Percentiles rank a stretch among this genome's conserved stretches.
phyloP scores from a whole-genome alignment of 2,113 vertebrate species.

The Hippocampus guttulatus region DNA sequence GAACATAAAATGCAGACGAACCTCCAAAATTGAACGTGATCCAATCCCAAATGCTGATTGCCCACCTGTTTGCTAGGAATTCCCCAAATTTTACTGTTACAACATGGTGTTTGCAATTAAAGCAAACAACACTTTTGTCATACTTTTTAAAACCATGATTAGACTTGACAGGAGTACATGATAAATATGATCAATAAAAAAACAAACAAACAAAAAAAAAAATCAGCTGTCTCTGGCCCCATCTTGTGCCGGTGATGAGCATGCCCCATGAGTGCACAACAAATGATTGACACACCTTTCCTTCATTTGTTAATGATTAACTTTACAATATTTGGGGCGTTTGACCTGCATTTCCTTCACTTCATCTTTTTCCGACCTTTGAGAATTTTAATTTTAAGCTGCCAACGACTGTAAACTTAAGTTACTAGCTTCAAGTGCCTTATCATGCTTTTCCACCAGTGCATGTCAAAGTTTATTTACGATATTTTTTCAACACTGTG shows the following conservation, averaged over 20 bases:
- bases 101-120: background rate
- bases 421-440: background rate
- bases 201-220: background rate
- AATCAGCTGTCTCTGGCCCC: background rate
- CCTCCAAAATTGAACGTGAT: background rate
- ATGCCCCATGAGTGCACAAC: too few relatives aligned
- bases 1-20: constrained; percentile 22
- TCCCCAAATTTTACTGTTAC: background rate
- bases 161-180: background rate
- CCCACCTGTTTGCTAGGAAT: background rate
- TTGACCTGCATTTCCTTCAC: too few relatives aligned
- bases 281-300: too few relatives aligned
- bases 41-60: background rate
- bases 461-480: accelerated
- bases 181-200: background rate
- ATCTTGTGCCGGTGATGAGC: background rate
- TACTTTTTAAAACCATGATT: background rate
- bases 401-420: background rate
- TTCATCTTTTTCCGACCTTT: background rate
- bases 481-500: background rate
- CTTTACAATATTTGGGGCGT: too few relatives aligned
- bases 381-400: background rate
- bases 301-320: too few relatives aligned
- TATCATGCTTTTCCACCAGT: background rate
- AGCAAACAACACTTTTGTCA: background rate